phyloP scores from a whole-genome alignment of 23 tunicate genomes.

The Clavelina lepadiformis region DNA sequence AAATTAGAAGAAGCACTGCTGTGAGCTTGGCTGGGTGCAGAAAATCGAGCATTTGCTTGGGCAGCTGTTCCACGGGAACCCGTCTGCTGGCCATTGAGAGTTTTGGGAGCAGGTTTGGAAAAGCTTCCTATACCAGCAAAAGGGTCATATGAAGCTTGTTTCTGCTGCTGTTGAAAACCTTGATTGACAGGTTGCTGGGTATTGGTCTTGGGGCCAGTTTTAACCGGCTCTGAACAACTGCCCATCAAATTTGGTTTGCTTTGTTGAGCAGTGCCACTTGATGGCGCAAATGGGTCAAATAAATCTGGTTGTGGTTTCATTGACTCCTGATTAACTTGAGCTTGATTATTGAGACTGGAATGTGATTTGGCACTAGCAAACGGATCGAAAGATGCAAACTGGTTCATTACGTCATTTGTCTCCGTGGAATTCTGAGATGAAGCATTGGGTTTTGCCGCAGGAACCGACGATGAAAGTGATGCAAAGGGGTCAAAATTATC shows the following conservation, averaged over 20 bases:
- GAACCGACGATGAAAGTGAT: constrained; percentile 7
- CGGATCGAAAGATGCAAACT: constrained; percentile 72
- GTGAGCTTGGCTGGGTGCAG: too few species aligned
- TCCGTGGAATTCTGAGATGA: background rate
- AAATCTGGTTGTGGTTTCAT: constrained; percentile 10
- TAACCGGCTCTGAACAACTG: constrained; percentile 22
- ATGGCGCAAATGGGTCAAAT: constrained; percentile 59
- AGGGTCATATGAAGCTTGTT: constrained; percentile 15
- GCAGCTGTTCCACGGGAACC: background rate
- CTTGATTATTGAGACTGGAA: too few species aligned
- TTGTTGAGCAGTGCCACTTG: constrained; percentile 8
- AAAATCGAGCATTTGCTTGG: too few species aligned
- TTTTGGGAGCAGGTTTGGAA: constrained; percentile 15
- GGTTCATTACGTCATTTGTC: constrained; percentile 23
- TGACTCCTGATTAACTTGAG: too few species aligned
- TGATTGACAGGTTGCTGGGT: background rate
- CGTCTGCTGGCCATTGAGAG: background rate
- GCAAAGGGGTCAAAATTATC: constrained; percentile 82
- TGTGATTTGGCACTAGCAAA: constrained; percentile 17
- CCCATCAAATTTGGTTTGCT: constrained; percentile 23
- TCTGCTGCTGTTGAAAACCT: constrained; percentile 1
- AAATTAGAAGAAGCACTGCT: too few species aligned
- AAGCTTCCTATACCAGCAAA: constrained; percentile 50
- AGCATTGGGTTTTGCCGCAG: constrained; percentile 6
- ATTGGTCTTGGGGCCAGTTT: too few species aligned